phyloP scores from a whole-genome alignment of 2,888 invertebrate species.

The Venustoraphidia nigricollis region DNA sequence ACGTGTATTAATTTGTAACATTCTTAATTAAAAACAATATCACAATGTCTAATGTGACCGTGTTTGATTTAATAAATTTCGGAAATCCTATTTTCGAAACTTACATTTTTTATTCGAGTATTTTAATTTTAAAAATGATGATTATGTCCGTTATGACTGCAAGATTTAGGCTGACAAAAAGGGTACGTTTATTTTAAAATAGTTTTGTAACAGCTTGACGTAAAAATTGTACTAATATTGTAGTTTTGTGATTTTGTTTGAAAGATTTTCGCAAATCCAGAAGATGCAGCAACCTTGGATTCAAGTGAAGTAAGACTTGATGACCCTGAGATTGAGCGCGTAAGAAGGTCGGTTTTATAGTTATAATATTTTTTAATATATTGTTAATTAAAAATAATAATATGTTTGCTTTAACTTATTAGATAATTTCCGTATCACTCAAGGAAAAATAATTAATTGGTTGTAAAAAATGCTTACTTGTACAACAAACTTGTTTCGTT shows the following conservation, averaged over 20 bases:
- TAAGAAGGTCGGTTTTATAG: constrained; percentile 24
- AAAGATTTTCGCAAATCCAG: constrained; percentile 36
- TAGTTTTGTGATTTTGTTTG: constrained; percentile 6
- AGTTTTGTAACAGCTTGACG: no score
- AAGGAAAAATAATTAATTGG: no score
- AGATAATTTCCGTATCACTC: no score
- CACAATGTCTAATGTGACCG: no score
- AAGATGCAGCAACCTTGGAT: constrained; percentile 27
- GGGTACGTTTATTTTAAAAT: constrained; percentile 13
- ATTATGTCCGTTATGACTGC: constrained; percentile 25
- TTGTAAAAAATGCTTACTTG: no score
- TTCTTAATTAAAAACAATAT: no score
- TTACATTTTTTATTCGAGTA: constrained; percentile 16
- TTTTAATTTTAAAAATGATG: constrained; percentile 27
- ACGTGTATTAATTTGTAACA: no score
- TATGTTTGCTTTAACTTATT: no score
- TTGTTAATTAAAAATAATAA: no score
- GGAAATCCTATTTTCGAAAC: constrained; percentile 13
- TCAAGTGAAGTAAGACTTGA: constrained; percentile 21
- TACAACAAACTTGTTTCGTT: no score
- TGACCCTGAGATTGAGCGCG: constrained; percentile 33
- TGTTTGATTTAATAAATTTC: constrained; percentile 3
- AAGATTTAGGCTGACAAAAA: constrained; percentile 16
- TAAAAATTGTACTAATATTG: no score
- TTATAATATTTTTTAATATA: background rate